These are phyloP conservation scores for Armadillidium nasatum DNA, from an alignment of 1,140 invertebrate genomes.

Conservation along the genomic window DNA sequence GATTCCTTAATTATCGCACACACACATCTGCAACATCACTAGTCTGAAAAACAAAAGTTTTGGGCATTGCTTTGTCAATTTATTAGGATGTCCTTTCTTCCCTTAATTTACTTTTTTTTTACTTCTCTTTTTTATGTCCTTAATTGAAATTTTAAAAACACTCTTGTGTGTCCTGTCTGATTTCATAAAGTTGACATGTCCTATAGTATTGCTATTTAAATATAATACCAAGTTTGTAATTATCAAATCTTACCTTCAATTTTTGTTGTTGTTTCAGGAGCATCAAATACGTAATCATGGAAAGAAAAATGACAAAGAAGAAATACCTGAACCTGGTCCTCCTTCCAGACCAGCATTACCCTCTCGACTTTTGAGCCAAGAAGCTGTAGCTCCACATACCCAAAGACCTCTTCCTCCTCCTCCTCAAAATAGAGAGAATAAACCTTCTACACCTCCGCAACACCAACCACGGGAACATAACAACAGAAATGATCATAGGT, in stretches of 20 bases:
- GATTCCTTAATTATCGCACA: too few relatives aligned
- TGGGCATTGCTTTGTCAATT: too few relatives aligned
- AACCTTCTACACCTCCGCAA: conserved; percentile 56
- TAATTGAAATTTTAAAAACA: too few relatives aligned
- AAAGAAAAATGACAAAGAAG: conserved; percentile 48
- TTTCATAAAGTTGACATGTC: too few relatives aligned
- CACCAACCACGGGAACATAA: conserved; percentile 40
- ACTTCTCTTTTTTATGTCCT: too few relatives aligned
- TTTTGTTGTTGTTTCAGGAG: conserved; percentile 56
- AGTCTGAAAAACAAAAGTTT: too few relatives aligned
- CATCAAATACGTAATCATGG: conserved; percentile 47
- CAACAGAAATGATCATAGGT: conserved; percentile 38
- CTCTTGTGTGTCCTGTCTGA: too few relatives aligned
- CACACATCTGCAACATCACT: too few relatives aligned
- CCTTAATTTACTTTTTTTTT: too few relatives aligned
- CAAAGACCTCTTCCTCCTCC: conserved; percentile 75
- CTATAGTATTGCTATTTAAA: too few relatives aligned
- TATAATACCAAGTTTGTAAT: conserved; percentile 39
- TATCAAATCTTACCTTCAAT: too few relatives aligned
- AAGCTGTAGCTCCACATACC: conserved; percentile 62
- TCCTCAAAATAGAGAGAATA: conserved; percentile 61
- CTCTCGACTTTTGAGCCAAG: conserved; percentile 67
- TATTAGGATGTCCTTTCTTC: too few relatives aligned
- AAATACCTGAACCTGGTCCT: conserved; percentile 71
- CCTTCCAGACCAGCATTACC: conserved; percentile 77